Base-by-base conservation (phyloP, 2,113 vertebrate genomes). In the Erythrolamprus reginae region DNA sequence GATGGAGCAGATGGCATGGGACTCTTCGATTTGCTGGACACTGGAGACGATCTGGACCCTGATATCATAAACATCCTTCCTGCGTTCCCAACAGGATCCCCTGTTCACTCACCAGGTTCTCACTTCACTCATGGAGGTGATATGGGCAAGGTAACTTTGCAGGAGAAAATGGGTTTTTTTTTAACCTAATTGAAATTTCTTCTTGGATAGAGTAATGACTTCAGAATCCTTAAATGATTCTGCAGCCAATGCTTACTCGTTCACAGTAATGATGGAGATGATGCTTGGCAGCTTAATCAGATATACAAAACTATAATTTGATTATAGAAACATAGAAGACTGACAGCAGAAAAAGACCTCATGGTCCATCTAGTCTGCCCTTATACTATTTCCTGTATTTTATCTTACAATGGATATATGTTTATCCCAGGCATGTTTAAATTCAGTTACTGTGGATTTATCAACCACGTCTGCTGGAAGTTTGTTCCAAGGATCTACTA, bases 31-130 rank as follows among this genome's bases (percentile, higher is more conserved):
- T 97, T 99, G 90, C 97, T 99, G 96, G 98, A 98, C 90, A 97
- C 97, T 91, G 97, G 97, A 93, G 98, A 98, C 89, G 98, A 99
- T 92, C 98, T 99, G 94, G 98, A 99, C 96, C 98, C 98, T 86
- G 99, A 99, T 95, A 98, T 99, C 91, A 99, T 99, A 95, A 99
- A 98, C 97, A 99, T 99, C 94, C 96, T 99, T 96, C 99, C 98
- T 95, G 98, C 98, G 94, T 99, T 98, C 93, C 98, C 99, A 92
- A 98, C 96, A 94, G 97, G 98, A 58, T 99, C 99, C 55, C 98
- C 98, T 52, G 98, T 98, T 53, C 99, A 99, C 97, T 99, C 99
- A 94, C 99, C 98, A 55, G 98, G 98, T 94, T 99, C 98, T 92
- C 98, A 99, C 97, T 99, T 98, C 96, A 98, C 98, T 92, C 99